Evolutionary conservation across 2,113 vertebrate species (phyloP), one percentile per base, ranked within the genome.

Genomic region (Neofelis nebulosa): DNA sequence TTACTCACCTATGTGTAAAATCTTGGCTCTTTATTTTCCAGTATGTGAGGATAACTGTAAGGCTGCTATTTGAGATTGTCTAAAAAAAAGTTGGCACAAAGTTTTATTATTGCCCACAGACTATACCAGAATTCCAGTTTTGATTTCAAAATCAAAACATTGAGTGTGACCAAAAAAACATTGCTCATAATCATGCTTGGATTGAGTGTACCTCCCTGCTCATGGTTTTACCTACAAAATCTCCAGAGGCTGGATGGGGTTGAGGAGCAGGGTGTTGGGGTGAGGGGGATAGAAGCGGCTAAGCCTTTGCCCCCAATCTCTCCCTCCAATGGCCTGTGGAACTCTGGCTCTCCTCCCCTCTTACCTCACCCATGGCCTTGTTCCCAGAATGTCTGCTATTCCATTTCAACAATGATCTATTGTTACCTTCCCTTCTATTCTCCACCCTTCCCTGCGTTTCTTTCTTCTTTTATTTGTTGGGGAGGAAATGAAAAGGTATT

Each of bases 401-500:
- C 69, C 38, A 0, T 36, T 23, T 79, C 91, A 95, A 33, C 78
- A 98, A 19, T n/a, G 92, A 12, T 31, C 61, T 71, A 6, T 91
- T 94, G 71, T 93, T 95, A 73, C 50, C 69, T 91, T 68, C 66
- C 21, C 65, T 61, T 63, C 31, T 23, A 36, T 48, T 89, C 52
- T 61, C 61, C 29, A 7, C 33, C 45, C 25, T 82, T 74, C 25
- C 68, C 84, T 73, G 2, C 23, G 4, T 63, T 90, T 80, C 79
- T 80, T 71, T 91, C 61, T 85, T 71, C 50, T 97, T 96, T 94
- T 31, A 76, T 21, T 19, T 61, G 94, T 91, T 76, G 87, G 95
- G 94, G 71, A 94, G 81, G 33, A 73, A 69, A 48, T 29, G 15
- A 61, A 74, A 52, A 71, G 6, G 27, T 48, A 38, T n/a, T 80